Evolutionary conservation across 2,113 vertebrate genomes (phyloP).

Genomic region (Sebastes schlegelii): DNA sequence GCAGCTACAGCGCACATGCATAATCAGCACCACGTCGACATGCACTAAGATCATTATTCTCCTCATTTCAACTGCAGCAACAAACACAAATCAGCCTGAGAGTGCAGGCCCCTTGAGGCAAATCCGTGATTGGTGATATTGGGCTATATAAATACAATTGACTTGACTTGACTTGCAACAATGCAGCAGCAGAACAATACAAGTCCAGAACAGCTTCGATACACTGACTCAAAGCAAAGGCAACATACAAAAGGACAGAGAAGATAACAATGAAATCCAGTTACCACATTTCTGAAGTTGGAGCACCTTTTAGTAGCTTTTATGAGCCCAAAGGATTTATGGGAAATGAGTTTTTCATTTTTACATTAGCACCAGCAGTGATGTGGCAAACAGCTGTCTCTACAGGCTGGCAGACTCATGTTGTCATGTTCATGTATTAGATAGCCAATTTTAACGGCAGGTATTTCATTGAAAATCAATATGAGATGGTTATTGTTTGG

Average conservation of each 20-base stretch:
- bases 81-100: background rate
- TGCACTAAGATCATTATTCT: constrained; percentile 14
- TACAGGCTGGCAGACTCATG: no score
- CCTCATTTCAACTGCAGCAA: constrained; percentile 19
- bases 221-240: constrained; percentile 1
- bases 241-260: background rate
- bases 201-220: background rate
- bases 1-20: background rate
- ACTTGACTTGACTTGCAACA: constrained; percentile 1
- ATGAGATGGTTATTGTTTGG: no score
- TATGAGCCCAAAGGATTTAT: background rate
- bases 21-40: background rate
- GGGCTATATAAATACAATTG: background rate
- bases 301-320: background rate
- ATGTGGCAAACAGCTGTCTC: no score
- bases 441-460: no score
- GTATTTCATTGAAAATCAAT: no score
- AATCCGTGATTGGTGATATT: constrained; percentile 11
- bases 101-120: background rate
- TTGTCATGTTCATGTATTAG: no score
- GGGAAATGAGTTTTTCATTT: background rate
- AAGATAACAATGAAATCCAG: background rate
- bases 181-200: constrained; percentile 5
- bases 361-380: background rate
- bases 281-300: background rate